These are phyloP conservation scores for Frankliniella intonsa DNA, from an alignment of 2,888 invertebrate genomes.

Conservation along the genomic window DNA sequence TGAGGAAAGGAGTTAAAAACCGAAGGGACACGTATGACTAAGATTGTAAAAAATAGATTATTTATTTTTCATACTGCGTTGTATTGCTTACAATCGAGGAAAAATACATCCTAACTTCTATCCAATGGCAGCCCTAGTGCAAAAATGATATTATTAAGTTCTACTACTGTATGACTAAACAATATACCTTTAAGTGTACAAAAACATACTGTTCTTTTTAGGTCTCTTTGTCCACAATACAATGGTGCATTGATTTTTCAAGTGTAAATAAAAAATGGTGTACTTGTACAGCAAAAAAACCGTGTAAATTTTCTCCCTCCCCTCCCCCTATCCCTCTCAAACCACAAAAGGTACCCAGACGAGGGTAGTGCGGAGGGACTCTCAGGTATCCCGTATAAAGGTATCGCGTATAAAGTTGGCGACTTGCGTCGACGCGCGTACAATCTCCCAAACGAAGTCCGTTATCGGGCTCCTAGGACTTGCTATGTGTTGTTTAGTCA, in stretches of 20 bases:
- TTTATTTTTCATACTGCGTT: slow-evolving; percentile 25
- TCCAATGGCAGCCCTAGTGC: neutral
- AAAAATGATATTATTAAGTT: slow-evolving; percentile 11
- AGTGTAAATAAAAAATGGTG: slow-evolving; percentile 15
- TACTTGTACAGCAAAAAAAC: slow-evolving; percentile 6
- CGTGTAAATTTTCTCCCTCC: neutral
- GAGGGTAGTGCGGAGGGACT: too few species aligned
- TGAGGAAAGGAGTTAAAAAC: neutral
- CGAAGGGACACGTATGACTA: neutral
- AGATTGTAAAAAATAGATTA: neutral
- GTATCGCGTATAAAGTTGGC: too few species aligned
- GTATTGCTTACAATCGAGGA: slow-evolving; percentile 20
- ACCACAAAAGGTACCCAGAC: too few species aligned
- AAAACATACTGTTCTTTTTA: slow-evolving; percentile 7
- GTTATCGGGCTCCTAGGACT: too few species aligned
- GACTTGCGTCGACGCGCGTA: too few species aligned
- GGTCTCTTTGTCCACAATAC: slow-evolving; percentile 12
- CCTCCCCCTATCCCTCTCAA: too few species aligned
- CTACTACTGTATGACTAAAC: neutral
- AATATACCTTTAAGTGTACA: neutral
- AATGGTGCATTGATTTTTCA: slow-evolving; percentile 25
- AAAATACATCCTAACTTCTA: neutral
- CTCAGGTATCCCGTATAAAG: too few species aligned
- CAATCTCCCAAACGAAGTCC: too few species aligned
- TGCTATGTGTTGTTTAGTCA: too few species aligned